These are phyloP conservation scores for Isaurus tuberculatus DNA, from an alignment of 92 coral and sea anemone genomes.

Conservation along the genomic window DNA sequence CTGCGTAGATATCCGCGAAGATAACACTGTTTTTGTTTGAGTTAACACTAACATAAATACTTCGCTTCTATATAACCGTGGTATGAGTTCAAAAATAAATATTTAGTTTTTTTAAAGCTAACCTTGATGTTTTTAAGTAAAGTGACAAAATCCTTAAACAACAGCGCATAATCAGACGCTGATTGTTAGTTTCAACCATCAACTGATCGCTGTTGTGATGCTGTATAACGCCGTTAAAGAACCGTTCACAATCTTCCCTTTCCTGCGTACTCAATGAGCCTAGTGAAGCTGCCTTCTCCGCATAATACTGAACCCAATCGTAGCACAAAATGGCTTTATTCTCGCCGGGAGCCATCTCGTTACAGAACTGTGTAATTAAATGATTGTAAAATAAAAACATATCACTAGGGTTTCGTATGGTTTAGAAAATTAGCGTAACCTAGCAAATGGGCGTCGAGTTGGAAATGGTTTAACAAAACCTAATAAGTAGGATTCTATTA, in stretches of 20 bases:
- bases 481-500: no score
- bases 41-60: no score
- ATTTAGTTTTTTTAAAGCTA: not conserved
- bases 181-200: constrained; percentile 7
- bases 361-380: not conserved
- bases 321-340: constrained; percentile 18
- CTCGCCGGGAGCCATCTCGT: constrained; percentile 17
- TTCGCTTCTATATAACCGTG: no score
- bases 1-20: no score
- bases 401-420: no score
- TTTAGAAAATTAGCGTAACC: no score
- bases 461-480: no score
- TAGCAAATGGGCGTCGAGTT: no score
- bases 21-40: no score
- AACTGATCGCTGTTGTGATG: constrained; percentile 20
- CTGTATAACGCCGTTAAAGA: not conserved
- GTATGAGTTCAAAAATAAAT: no score
- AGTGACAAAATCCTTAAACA: not conserved
- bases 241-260: constrained; percentile 1
- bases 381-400: no score
- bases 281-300: constrained; percentile 32
- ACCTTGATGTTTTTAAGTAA: constrained; percentile 31
- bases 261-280: constrained; percentile 19
- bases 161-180: constrained; percentile 2
- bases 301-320: constrained; percentile 9